Base-by-base conservation (phyloP, 1,140 invertebrate genomes). In the Venustaconcha ellipsiformis region DNA sequence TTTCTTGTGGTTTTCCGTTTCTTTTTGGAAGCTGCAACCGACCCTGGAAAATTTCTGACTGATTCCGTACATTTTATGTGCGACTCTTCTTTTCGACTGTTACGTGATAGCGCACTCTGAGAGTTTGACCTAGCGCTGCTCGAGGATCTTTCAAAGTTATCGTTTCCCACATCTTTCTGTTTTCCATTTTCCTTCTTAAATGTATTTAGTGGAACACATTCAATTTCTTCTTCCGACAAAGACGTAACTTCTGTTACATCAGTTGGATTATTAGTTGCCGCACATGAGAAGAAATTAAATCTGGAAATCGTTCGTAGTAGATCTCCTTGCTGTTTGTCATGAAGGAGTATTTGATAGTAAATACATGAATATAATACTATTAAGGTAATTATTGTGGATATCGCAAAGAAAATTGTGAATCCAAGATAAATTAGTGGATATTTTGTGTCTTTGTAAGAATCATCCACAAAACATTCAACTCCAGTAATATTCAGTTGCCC, bases 401-500 rank as follows among this genome's bases (percentile, higher is more conserved):
- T 37, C 15, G 69, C 71, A 12, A 77, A 18, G 20, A 11, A 57
- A 57, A 77, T 15, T 14, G 65, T 77, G 3, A 65, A 30, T 57
- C 71, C 67, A 11, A 23, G 71, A 57, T 71, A 72, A 26, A 77
- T 70, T 30, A 71, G 67, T 59, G 70, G 70, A 66, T 67, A 71
- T 11, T 48, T 23, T 23, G 75, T 77, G 14, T 77, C 75, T 26
- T 48, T 20, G 23, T 77, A 77, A 37, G 55, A n/a, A 48, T 69
- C 72, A 37, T 65, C 70, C 56, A 67, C 71, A 59, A 72, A 77
- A 26, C 75, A 71, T 5, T 69, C 75, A 23, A 67, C 23, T 17
- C 70, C 75, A n/a, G 69, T 71, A 20, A 77, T n/a, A 37, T 77
- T 72, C 5, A n/a, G 23, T 48, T 48, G 37, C 11, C 37, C 37